A percentile compares a stretch with the other conserved stretches of the same genome.
Evolutionary conservation across 2,113 vertebrate species (phyloP).

Genomic region (Noturus placidus): DNA sequence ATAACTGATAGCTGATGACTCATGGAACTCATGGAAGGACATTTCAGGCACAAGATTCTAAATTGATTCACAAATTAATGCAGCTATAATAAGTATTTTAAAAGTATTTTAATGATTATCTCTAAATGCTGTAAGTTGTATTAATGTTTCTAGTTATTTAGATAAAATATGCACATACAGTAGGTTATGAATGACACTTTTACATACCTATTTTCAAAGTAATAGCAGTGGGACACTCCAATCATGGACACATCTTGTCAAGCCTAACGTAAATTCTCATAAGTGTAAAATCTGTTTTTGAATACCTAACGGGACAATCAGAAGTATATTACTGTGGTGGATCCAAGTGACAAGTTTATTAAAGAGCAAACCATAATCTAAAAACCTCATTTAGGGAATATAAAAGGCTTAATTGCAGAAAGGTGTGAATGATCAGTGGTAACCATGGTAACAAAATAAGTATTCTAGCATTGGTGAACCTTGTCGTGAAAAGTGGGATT

Average conservation of each 20-base stretch:
- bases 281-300: neutral
- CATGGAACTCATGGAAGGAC: neutral
- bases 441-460: neutral
- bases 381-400: neutral
- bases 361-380: neutral
- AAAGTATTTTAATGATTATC: neutral
- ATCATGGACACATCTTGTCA: neutral
- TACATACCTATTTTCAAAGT: neutral
- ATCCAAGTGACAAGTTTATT: neutral
- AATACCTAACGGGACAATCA: neutral
- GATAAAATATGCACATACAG: neutral
- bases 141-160: neutral
- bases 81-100: neutral
- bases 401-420: conserved; percentile 1
- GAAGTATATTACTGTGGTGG: neutral
- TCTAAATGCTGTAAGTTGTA: neutral
- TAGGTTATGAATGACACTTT: neutral
- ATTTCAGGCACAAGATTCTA: neutral
- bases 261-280: neutral
- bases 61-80: neutral
- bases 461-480: neutral
- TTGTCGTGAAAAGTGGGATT: neutral
- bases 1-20: neutral
- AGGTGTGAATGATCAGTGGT: conserved; percentile 8
- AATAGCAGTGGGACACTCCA: neutral